Percentiles rank a stretch among this genome's conserved stretches.
These are phyloP conservation scores for Saturnia japonica DNA, from an alignment of 2,888 invertebrate species.

Conservation along the genomic window DNA sequence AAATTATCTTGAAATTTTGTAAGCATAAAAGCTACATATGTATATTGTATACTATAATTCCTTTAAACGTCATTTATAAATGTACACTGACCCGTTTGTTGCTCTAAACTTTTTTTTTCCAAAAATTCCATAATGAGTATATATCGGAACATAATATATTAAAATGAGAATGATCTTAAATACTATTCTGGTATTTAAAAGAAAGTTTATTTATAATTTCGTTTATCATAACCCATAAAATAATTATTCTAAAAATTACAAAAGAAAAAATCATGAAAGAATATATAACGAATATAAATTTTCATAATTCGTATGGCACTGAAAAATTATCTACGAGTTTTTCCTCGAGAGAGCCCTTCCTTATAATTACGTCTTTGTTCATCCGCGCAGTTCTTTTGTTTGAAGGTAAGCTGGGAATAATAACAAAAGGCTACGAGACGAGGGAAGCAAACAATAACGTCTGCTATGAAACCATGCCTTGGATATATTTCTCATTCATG, in stretches of 20 bases:
- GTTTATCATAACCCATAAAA: neutral
- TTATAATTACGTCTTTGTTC: conserved; percentile 76
- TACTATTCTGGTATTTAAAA: too few species aligned
- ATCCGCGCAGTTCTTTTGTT: conserved; percentile 66
- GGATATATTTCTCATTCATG: conserved; percentile 54
- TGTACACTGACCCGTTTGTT: too few species aligned
- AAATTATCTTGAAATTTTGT: too few species aligned
- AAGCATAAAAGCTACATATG: too few species aligned
- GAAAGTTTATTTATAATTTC: too few species aligned
- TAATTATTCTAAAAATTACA: neutral
- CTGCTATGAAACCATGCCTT: conserved; percentile 61
- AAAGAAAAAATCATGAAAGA: neutral
- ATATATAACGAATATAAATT: conserved; percentile 14
- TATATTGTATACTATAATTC: too few species aligned
- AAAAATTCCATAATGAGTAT: too few species aligned
- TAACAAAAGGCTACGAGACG: conserved; percentile 65
- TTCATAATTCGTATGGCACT: conserved; percentile 35
- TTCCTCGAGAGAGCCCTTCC: conserved; percentile 56
- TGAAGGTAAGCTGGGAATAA: conserved; percentile 59
- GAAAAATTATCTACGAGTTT: conserved; percentile 56
- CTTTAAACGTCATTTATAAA: too few species aligned
- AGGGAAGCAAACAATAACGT: conserved; percentile 73
- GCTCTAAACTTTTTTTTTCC: too few species aligned
- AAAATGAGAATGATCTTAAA: too few species aligned
- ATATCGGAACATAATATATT: too few species aligned